Evolutionary conservation across 2,888 invertebrate species (phyloP).

Genomic region (Andrena flavipes): DNA sequence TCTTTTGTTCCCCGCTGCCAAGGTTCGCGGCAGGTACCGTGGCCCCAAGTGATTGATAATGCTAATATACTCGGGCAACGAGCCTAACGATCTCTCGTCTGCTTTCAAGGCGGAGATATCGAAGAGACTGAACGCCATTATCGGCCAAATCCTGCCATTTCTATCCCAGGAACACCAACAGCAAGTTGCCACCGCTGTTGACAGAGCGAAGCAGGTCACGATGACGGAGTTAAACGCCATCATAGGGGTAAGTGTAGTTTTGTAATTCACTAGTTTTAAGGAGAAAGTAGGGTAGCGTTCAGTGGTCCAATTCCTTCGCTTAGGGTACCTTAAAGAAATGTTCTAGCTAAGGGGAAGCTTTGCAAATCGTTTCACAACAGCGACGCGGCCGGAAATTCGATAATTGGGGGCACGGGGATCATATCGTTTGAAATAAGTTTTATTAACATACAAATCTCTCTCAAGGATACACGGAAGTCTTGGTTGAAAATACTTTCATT

Average conservation of each 20-base stretch:
- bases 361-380: background rate
- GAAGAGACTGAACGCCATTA: constrained; percentile 97
- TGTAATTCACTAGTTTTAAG: constrained; percentile 33
- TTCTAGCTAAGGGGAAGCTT: background rate
- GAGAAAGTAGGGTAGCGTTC: constrained; percentile 5
- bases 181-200: constrained; percentile 97
- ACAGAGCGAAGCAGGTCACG: constrained; percentile 98
- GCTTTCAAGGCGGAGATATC: constrained; percentile 96
- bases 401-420: background rate
- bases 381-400: background rate
- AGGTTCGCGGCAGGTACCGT: background rate
- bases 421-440: background rate
- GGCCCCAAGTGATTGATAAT: background rate
- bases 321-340: constrained; percentile 12
- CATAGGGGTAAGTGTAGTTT: constrained; percentile 93
- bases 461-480: background rate
- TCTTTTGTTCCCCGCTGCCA: constrained; percentile 5
- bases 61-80: background rate
- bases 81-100: constrained; percentile 6
- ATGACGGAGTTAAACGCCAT: constrained; percentile 98
- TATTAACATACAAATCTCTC: constrained; percentile 9
- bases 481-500: background rate
- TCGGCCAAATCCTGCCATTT: constrained; percentile 97
- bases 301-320: background rate
- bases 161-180: constrained; percentile 98